Evolutionary conservation across 1,140 invertebrate genomes (phyloP).

Genomic region (Brachionus sp.): DNA sequence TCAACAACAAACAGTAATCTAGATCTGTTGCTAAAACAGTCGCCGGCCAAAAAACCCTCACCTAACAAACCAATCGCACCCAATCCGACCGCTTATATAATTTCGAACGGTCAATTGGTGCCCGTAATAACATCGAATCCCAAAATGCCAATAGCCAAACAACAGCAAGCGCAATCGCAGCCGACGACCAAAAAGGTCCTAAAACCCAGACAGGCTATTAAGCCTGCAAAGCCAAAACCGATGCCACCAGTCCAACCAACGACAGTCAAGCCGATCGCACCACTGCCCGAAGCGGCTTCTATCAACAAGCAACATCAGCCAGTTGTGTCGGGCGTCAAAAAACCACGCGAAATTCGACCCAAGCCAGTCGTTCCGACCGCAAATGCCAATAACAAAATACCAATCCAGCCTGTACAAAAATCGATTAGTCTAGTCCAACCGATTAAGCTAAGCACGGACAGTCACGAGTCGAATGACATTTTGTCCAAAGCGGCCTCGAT

Average conservation of each 20-base stretch:
- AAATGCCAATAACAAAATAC: not conserved
- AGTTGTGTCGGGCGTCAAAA: not conserved
- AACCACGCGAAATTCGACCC: constrained; percentile 41
- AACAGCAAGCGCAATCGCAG: not conserved
- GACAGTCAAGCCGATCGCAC: not conserved
- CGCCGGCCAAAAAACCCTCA: not conserved
- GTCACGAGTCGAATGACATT: constrained; percentile 16
- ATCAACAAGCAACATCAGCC: not conserved
- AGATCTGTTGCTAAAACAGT: not conserved
- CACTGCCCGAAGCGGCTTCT: not conserved
- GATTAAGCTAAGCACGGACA: not conserved
- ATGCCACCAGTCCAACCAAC: not conserved
- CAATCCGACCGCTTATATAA: not conserved
- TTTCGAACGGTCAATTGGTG: constrained; percentile 1
- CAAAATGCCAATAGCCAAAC: not conserved
- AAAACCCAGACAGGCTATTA: not conserved
- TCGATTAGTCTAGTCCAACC: constrained; percentile 15
- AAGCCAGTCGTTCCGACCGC: not conserved
- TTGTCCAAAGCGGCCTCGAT: constrained; percentile 40
- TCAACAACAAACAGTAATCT: not conserved
- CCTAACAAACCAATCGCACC: not conserved
- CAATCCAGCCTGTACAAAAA: not conserved
- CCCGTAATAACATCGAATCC: not conserved
- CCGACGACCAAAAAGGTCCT: not conserved
- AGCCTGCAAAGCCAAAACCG: not conserved